These are phyloP conservation scores for Lasiurus cinereus DNA, from an alignment of 2,113 vertebrate species.

Conservation along the genomic window DNA sequence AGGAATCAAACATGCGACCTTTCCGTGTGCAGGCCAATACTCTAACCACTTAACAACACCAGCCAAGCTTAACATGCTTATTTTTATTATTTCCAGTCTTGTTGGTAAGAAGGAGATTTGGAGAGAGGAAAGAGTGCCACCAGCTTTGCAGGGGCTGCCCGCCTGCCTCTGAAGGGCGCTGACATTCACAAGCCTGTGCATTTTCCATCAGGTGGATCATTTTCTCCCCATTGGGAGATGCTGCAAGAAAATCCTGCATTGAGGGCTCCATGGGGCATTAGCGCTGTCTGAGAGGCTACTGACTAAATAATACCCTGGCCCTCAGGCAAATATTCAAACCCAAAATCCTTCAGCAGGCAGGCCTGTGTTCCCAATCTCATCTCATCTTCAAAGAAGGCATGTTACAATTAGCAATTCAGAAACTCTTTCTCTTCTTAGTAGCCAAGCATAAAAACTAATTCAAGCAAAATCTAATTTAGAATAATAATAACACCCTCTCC, in stretches of 20 bases:
- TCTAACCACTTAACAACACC: too few relatives aligned
- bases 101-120: background rate
- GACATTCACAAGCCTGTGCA: constrained; percentile 8
- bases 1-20: too few relatives aligned
- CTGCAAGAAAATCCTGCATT: constrained; percentile 72
- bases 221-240: background rate
- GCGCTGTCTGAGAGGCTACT: constrained; percentile 56
- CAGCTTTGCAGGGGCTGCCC: background rate
- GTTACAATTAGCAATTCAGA: constrained; percentile 85
- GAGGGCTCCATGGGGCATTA: constrained; percentile 11
- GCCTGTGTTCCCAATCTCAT: constrained; percentile 74
- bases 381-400: constrained; percentile 76
- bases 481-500: constrained; percentile 87
- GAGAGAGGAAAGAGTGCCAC: accelerated
- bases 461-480: constrained; percentile 88
- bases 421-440: constrained; percentile 83
- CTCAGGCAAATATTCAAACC: constrained; percentile 69
- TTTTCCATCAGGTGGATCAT: background rate
- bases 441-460: constrained; percentile 86
- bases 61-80: too few relatives aligned
- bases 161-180: background rate
- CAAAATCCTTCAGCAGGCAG: constrained; percentile 60
- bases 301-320: constrained; percentile 48
- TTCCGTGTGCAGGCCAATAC: too few relatives aligned
- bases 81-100: background rate